Evolutionary conservation across 2,888 invertebrate species (phyloP), one percentile per base, ranked within the genome.

Genomic region (Phania funesta): DNA sequence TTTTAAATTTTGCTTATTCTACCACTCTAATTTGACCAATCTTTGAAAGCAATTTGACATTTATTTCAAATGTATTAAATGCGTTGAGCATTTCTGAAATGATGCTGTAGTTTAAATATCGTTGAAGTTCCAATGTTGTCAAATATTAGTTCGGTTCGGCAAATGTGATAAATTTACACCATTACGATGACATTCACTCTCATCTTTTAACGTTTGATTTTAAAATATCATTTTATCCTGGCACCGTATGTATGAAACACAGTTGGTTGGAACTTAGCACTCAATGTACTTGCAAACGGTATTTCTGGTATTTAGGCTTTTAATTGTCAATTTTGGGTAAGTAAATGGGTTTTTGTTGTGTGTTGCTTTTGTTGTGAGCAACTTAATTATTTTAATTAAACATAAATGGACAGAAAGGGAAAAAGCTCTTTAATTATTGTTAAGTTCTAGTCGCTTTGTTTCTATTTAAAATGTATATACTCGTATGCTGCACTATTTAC

Each of bases 361-460:
- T 4, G 1, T n/a, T n/a, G n/a, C n/a, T n/a, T n/a, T n/a, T 56
- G 54, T 38, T 74, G 48, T 38, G 22, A 58, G 75, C 65, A 65
- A 76, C 80, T 80, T 65, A 60, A 76, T 80, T 80, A 80, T 76
- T 80, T 80, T 80, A 75, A 71, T 76, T 76, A 75, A 80, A 70
- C 32, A 52, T 38, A 41, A 67, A 46, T 64, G 35, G n/a, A n/a
- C n/a, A n/a, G 16, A 24, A 1, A 24, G 41, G 18, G 52, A 8
- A 35, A 54, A 26, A 64, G 58, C 38, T 56, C 68, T 50, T 56
- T 48, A 80, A 68, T 68, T 74, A 64, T 64, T 48, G 48, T 56
- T 32, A 24, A 64, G 71, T 48, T 44, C 24, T 60, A 22, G 44
- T 54, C 35, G 20, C 16, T 64, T 32, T 46, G 20, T 22, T 64